Evolutionary conservation across 2,113 vertebrate genomes (phyloP).

Genomic region (Dasyprocta punctata): DNA sequence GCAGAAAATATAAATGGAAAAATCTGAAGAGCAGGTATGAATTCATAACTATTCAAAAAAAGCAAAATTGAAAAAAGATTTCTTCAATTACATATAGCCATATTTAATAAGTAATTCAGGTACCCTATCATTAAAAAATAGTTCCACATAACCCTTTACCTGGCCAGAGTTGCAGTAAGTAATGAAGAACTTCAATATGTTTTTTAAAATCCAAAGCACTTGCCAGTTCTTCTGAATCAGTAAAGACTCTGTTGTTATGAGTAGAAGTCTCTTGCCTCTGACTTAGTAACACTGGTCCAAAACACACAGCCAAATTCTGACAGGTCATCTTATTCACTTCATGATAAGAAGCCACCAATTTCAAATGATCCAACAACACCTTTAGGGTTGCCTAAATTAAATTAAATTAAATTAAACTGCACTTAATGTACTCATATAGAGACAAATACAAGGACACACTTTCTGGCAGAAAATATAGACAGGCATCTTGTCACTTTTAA

Average conservation of each 20-base stretch:
- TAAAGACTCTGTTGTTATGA: slow-evolving; percentile 96
- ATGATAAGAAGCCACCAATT: slow-evolving; percentile 95
- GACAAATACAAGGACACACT: slow-evolving; percentile 41
- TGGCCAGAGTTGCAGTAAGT: slow-evolving; percentile 98
- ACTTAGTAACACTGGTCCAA: slow-evolving; percentile 96
- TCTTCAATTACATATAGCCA: neutral
- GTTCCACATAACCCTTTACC: slow-evolving; percentile 85
- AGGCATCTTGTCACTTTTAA: slow-evolving; percentile 26
- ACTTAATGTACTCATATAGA: slow-evolving; percentile 51
- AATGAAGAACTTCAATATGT: slow-evolving; percentile 99
- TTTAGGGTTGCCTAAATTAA: slow-evolving; percentile 91
- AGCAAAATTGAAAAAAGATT: slow-evolving; percentile 38
- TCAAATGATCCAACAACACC: slow-evolving; percentile 97
- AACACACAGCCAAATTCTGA: slow-evolving; percentile 99
- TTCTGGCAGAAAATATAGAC: slow-evolving; percentile 13
- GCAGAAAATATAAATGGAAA: neutral
- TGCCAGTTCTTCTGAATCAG: slow-evolving; percentile 97
- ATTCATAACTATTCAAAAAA: slow-evolving; percentile 20
- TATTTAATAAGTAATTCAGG: slow-evolving; percentile 50
- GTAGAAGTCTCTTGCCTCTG: slow-evolving; percentile 95
- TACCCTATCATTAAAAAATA: neutral
- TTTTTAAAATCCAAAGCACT: slow-evolving; percentile 99
- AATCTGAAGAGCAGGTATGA: slow-evolving; percentile 14
- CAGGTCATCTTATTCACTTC: slow-evolving; percentile 99
- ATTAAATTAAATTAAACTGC: slow-evolving; percentile 65